These are phyloP conservation scores for Cyclargus thomasi DNA, from an alignment of 1,140 invertebrate genomes.

Conservation along the genomic window DNA sequence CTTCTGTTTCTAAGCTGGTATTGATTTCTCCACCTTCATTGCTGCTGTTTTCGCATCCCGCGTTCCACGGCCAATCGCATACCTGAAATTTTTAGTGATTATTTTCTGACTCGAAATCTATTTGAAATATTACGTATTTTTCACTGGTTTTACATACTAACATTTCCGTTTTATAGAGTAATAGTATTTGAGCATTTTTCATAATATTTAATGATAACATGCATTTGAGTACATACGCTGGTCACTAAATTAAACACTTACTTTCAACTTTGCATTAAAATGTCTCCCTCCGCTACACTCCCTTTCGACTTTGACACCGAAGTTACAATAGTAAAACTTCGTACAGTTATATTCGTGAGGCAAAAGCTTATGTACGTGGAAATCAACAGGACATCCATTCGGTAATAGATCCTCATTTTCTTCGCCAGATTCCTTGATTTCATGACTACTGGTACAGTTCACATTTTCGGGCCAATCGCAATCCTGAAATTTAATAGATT, in stretches of 20 bases:
- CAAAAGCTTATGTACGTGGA: conserved; percentile 38
- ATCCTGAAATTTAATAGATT: background rate
- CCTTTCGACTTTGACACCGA: conserved; percentile 33
- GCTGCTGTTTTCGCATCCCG: conserved; percentile 23
- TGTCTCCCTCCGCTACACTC: conserved; percentile 28
- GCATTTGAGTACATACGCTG: no score
- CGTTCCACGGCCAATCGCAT: conserved; percentile 29
- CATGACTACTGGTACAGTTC: background rate
- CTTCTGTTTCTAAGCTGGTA: background rate
- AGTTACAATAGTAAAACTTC: conserved; percentile 54
- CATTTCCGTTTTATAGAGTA: background rate
- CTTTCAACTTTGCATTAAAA: conserved; percentile 36
- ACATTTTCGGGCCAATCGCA: conserved; percentile 19
- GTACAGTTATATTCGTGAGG: conserved; percentile 69
- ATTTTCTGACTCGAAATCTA: background rate
- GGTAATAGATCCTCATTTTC: conserved; percentile 22
- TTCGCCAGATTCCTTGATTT: background rate
- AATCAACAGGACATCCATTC: conserved; percentile 36
- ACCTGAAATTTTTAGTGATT: conserved; percentile 25
- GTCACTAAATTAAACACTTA: conserved; percentile 17
- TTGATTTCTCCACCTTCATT: background rate
- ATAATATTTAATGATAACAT: no score
- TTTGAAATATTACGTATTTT: no score
- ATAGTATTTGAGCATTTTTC: background rate
- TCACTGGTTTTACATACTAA: no score